phyloP scores from a whole-genome alignment of 2,888 invertebrate genomes.

The Metallyticus violacea region DNA sequence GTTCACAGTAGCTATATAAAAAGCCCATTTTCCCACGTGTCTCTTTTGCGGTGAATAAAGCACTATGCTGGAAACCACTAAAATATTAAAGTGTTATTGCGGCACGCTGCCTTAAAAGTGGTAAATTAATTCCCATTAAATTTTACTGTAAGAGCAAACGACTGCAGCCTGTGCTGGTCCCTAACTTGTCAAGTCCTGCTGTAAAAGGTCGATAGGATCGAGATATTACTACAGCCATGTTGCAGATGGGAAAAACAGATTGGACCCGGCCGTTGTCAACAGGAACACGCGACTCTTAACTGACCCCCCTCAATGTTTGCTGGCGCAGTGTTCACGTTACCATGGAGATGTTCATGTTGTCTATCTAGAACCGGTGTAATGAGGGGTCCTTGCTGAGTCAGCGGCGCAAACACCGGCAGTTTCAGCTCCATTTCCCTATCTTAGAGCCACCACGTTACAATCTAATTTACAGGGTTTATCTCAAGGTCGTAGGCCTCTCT shows the following conservation, averaged over 20 bases:
- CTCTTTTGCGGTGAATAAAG: too few relatives aligned
- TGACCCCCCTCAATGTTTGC: neutral
- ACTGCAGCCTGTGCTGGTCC: neutral
- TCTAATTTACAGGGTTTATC: neutral
- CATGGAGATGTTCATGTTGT: too few relatives aligned
- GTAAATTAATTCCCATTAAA: neutral
- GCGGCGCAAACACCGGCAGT: neutral
- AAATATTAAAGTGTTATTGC: neutral
- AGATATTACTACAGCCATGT: neutral
- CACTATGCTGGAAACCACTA: neutral
- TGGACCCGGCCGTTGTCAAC: neutral
- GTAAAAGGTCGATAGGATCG: neutral
- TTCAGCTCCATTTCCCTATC: neutral
- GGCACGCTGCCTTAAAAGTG: neutral
- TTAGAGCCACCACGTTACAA: neutral
- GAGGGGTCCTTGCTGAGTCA: too few relatives aligned
- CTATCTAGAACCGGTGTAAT: neutral
- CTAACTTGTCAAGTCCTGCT: neutral
- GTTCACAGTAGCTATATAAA: too few relatives aligned
- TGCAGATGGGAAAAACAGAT: neutral
- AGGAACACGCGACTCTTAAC: neutral
- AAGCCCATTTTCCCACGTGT: neutral
- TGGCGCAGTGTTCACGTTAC: neutral
- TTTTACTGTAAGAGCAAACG: neutral
- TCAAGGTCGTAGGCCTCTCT: neutral